Conservation (phyloP, 2,797 vertebrate species). For the Oceanodroma leucorhoa region DNA sequence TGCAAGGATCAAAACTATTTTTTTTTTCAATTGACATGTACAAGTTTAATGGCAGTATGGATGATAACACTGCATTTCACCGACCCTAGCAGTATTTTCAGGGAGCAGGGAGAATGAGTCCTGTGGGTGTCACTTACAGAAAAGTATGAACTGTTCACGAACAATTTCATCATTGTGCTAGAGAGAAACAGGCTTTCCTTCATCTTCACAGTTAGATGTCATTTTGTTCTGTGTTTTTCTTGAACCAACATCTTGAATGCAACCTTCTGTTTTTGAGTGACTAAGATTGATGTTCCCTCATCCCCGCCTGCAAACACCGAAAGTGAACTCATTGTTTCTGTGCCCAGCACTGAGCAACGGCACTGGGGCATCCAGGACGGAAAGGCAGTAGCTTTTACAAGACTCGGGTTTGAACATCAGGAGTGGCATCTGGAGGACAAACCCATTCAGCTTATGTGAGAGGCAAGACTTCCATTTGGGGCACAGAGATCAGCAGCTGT, state of each 20-base stretch:
- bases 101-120: neutral
- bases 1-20: neutral
- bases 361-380: neutral
- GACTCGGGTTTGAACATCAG: neutral
- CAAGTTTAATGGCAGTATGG: neutral
- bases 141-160: neutral
- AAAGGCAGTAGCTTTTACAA: neutral
- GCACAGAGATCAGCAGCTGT: neutral
- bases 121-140: neutral
- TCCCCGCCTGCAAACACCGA: neutral
- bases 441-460: fast-evolving
- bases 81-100: neutral
- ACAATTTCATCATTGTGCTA: constrained; percentile 25
- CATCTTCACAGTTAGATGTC: constrained; percentile 8
- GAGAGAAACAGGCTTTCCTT: constrained; percentile 30
- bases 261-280: constrained; percentile 54
- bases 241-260: constrained; percentile 38
- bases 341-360: neutral
- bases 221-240: constrained; percentile 49
- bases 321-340: neutral
- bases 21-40: neutral
- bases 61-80: neutral
- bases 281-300: constrained; percentile 10
- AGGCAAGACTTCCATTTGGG: neutral
- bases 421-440: neutral